Conservation (phyloP, 2,888 invertebrate genomes). For the Carabus problematicus region DNA sequence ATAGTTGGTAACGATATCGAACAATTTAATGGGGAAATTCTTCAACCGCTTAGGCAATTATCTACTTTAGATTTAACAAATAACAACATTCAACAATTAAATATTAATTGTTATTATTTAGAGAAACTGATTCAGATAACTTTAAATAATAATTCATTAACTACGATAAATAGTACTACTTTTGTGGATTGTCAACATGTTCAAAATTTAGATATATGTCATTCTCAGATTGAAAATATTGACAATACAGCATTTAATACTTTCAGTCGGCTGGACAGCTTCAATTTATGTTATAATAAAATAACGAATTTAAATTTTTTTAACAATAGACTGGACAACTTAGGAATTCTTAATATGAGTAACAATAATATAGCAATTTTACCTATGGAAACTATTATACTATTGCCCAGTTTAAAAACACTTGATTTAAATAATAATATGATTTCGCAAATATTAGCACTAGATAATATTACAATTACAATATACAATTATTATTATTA, state of each 20-base stretch:
- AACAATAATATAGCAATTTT: not conserved
- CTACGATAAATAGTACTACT: not conserved
- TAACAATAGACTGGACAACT: not conserved
- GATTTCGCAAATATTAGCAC: not conserved
- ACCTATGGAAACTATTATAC: not conserved
- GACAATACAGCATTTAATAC: not conserved
- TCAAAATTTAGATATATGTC: not conserved
- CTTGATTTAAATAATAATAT: not conserved
- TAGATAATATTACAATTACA: not conserved
- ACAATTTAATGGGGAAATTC: not conserved
- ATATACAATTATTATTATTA: not conserved
- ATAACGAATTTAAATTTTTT: not conserved
- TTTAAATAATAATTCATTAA: not conserved
- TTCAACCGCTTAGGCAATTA: not conserved
- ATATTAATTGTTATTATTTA: not conserved
- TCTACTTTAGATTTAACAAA: not conserved
- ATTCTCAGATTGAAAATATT: conserved; percentile 1
- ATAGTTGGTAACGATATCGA: not conserved
- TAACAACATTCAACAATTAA: conserved; percentile 6
- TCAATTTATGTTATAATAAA: not conserved
- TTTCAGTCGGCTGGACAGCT: not conserved
- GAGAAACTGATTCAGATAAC: not conserved
- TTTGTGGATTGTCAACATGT: not conserved
- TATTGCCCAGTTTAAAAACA: not conserved
- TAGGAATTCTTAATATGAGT: conserved; percentile 1